A percentile compares a stretch with the other conserved stretches of the same genome.
Conservation (phyloP, 2,797 vertebrate species). For the Miichthys miiuy region DNA sequence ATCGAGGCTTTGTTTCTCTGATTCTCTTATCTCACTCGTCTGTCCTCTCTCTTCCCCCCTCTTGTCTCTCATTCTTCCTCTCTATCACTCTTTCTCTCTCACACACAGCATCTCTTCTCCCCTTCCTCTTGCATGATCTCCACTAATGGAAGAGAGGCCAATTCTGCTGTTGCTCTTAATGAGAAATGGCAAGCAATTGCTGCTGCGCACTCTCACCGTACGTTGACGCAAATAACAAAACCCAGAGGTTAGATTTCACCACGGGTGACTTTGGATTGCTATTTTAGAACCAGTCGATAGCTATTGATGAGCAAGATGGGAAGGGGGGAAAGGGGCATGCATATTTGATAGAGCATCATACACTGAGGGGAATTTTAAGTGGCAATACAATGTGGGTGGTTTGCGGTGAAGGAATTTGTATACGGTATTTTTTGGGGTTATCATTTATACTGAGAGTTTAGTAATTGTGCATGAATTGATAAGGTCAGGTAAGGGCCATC, state of each 20-base stretch:
- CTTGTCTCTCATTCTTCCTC: conserved; percentile 56
- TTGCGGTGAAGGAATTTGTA: conserved; percentile 28
- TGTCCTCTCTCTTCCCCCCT: conserved; percentile 36
- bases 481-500: conserved; percentile 19
- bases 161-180: conserved; percentile 78
- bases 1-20: conserved; percentile 54
- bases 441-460: conserved; percentile 20
- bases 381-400: conserved; percentile 53
- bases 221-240: conserved; percentile 76
- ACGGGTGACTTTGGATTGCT: conserved; percentile 78
- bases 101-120: background rate
- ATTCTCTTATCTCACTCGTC: conserved; percentile 59
- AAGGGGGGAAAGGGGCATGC: conserved; percentile 69
- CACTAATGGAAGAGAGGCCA: conserved; percentile 78
- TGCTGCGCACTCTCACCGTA: conserved; percentile 58
- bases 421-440: conserved; percentile 27
- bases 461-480: background rate
- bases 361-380: conserved; percentile 71
- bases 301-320: conserved; percentile 81
- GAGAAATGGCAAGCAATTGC: conserved; percentile 82
- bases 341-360: conserved; percentile 78
- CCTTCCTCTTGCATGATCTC: conserved; percentile 72
- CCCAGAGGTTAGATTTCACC: conserved; percentile 77
- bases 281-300: conserved; percentile 83
- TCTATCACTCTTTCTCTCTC: conserved; percentile 40